Evolutionary conservation across 2,888 invertebrate genomes (phyloP).

Genomic region (Calephelis perditalis): DNA sequence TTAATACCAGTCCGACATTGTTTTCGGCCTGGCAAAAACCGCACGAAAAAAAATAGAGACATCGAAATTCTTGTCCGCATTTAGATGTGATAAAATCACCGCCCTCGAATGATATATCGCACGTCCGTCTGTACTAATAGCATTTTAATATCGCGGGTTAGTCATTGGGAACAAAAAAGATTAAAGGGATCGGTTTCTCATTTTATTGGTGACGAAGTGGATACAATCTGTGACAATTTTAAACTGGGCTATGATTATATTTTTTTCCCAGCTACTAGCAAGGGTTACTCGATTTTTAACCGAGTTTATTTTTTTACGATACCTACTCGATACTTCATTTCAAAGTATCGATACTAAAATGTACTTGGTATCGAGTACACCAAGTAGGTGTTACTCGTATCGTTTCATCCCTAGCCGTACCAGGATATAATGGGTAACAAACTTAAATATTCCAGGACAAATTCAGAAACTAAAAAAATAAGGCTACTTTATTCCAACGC

Average conservation of each 20-base stretch:
- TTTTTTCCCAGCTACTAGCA: neutral
- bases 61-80: constrained; percentile 65
- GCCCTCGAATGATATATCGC: constrained; percentile 67
- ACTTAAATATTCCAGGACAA: no score
- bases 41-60: constrained; percentile 54
- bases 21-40: constrained; percentile 48
- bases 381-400: no score
- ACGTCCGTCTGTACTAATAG: constrained; percentile 66
- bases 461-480: no score
- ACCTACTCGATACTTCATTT: no score
- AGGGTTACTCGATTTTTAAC: no score
- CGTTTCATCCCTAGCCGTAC: no score
- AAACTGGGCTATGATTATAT: neutral
- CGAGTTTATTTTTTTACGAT: no score
- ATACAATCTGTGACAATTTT: neutral
- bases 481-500: no score
- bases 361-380: no score
- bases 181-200: constrained; percentile 6
- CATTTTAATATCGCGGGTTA: constrained; percentile 70
- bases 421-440: no score
- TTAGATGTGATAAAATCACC: constrained; percentile 67
- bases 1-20: constrained; percentile 53
- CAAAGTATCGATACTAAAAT: no score
- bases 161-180: constrained; percentile 41
- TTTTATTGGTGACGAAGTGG: constrained; percentile 3